Base-by-base conservation (phyloP, 2,797 vertebrate species). In the Nasua narica region DNA sequence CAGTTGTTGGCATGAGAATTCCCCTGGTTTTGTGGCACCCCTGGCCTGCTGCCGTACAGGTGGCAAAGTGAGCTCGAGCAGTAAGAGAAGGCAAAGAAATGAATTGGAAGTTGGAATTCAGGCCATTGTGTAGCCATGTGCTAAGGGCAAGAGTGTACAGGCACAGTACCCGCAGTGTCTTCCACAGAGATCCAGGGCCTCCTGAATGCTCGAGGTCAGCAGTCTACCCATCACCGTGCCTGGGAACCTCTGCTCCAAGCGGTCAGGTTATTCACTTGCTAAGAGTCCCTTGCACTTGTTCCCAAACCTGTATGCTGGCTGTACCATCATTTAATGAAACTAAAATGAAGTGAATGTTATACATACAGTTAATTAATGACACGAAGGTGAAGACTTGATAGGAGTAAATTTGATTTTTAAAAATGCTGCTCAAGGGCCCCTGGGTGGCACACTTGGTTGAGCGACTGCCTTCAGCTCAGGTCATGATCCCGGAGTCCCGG, bases 101-200 rank as follows among this genome's bases (percentile, higher is more conserved):
- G 70, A 25, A 7, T 40, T 12, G 50, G 43, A 35, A 15, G 3
- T 5, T 0, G 27, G 52, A 32, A 52, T 29, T 70, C 29, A 43
- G n/a, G 43, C 43, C 67, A 23, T 0, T 0, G 10, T 19, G 16
- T 18, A 52, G n/a, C 52, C 56, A 12, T 0, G 9, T 58, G 48
- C 58, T 54, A 1, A 82, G n/a, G 29, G 2, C 13, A 3, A 37
- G n/a, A 13, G 32, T 1, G 2, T 4, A 0, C 0, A 21, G 21
- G 16, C 43, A 21, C 19, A 48, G 60, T 15, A 10, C 19, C 40
- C 0, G 2, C 8, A 1, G 58, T 10, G 43, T 56, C 58, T 19
- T 48, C 70, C 69, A 4, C 23, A 13, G 77, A 79, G 58, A 11
- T 32, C 46, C 4, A 0, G 60, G 23, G 60, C 40, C 19, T 43